Base-by-base conservation (phyloP, 1,140 invertebrate genomes). In the Bradysia coprophila region DNA sequence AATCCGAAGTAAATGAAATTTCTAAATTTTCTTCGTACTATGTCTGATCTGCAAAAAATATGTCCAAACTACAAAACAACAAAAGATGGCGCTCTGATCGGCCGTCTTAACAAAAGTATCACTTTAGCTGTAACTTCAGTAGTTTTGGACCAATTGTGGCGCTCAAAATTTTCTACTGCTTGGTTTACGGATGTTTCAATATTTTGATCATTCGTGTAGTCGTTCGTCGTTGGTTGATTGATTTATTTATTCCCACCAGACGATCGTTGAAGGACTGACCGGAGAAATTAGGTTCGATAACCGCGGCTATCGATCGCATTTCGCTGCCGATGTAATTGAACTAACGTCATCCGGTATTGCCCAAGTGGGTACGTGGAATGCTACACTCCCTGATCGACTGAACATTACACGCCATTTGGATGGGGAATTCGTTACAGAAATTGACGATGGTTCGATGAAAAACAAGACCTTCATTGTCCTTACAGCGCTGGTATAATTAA, bases 381-480 rank as follows among this genome's bases (percentile, higher is more conserved):
- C 67, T 61, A 63, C 57, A 54, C 68, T 49, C 38, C 71, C 48
- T 65, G 50, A 45, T 65, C 61, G 37, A 55, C 49, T 23, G 46
- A 65, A 66, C 48, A 56, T 38, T 41, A 57, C 49, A 46, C 46
- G 48, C n/a, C 56, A 38, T 48, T 59, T 46, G 20, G 13, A 36
- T 23, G 13, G 51, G 50, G 8, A 54, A 48, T 32, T 45, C 53
- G 45, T 45, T 18, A 49, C 48, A 10, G 51, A 55, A 40, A 59
- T 63, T 34, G 45, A 62, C 39, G 68, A 71, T 49, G 60, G 67
- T 15, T 72, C 67, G 45, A 59, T 91, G 44, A 57, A 75, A 50
- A 91, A 94, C 59, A 80, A 75, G 64, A 80, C 87, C 11, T 83
- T 96, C 40, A 72, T 73, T 46, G 76, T 95, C 2, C 64, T 90